These are phyloP conservation scores for Mystacides longicornis DNA, from an alignment of 2,888 invertebrate species.

Conservation along the genomic window DNA sequence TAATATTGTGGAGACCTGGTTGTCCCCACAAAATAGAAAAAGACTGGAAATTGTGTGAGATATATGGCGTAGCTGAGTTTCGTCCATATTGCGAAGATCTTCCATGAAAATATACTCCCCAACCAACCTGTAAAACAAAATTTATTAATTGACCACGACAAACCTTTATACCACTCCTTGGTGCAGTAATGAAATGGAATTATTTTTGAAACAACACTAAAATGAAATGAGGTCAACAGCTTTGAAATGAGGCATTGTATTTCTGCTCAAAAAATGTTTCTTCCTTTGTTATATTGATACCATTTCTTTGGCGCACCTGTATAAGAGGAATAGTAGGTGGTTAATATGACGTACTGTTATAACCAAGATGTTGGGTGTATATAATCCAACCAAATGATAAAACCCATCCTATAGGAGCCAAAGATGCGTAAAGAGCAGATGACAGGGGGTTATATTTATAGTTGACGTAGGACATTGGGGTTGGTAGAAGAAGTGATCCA, in stretches of 20 bases:
- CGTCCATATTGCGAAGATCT: constrained; percentile 56
- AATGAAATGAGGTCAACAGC: no score
- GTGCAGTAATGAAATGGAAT: no score
- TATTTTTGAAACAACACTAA: no score
- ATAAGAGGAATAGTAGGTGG: no score
- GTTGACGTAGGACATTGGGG: constrained; percentile 55
- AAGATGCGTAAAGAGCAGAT: constrained; percentile 62
- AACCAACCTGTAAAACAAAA: constrained; percentile 39
- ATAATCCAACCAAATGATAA: constrained; percentile 60
- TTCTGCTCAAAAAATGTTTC: no score
- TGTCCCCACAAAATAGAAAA: constrained; percentile 61
- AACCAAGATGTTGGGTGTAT: constrained; percentile 54
- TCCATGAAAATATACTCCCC: constrained; percentile 50
- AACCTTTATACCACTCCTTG: no score
- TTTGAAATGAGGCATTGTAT: no score
- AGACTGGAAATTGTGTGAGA: constrained; percentile 63
- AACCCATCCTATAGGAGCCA: constrained; percentile 64
- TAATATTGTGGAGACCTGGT: constrained; percentile 51
- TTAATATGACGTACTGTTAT: constrained; percentile 31
- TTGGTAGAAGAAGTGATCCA: constrained; percentile 52
- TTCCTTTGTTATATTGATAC: no score
- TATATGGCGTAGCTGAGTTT: constrained; percentile 65
- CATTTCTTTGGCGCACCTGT: no score
- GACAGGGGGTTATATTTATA: constrained; percentile 56
- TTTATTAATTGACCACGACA: no score